These are phyloP conservation scores for Octopus sinensis DNA, from an alignment of 1,140 invertebrate genomes.

Conservation along the genomic window DNA sequence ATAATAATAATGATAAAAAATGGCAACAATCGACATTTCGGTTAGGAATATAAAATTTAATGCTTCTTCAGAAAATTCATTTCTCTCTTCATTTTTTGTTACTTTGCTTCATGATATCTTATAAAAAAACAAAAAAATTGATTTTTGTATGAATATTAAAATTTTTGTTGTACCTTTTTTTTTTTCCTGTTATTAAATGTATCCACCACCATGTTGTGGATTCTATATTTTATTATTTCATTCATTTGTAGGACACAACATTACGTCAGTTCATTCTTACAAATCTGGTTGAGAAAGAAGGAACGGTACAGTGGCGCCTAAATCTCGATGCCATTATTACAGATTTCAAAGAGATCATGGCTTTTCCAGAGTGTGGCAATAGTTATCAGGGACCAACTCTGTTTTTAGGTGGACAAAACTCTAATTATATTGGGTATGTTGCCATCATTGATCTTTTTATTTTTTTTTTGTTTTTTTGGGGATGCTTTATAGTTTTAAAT, in stretches of 20 bases:
- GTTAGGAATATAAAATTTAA: too few relatives aligned
- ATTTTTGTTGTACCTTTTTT: too few relatives aligned
- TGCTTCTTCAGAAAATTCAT: too few relatives aligned
- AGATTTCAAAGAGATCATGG: constrained; percentile 65
- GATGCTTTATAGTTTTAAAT: too few relatives aligned
- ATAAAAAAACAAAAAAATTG: too few relatives aligned
- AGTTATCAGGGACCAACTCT: constrained; percentile 70
- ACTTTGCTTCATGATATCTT: too few relatives aligned
- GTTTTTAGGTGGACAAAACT: constrained; percentile 78
- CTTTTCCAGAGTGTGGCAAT: constrained; percentile 39
- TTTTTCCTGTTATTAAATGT: too few relatives aligned
- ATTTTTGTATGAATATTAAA: too few relatives aligned
- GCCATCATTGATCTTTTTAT: background rate
- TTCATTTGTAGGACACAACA: constrained; percentile 52
- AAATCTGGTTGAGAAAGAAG: constrained; percentile 69
- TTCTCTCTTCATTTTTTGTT: too few relatives aligned
- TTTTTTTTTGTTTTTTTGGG: too few relatives aligned
- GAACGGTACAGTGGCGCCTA: constrained; percentile 69
- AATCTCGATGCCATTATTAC: constrained; percentile 71
- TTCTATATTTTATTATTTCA: background rate
- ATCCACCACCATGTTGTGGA: too few relatives aligned
- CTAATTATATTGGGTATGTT: constrained; percentile 73
- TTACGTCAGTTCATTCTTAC: constrained; percentile 72
- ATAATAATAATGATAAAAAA: background rate
- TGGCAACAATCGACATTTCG: too few relatives aligned